These are phyloP conservation scores for Gymnarchus niloticus DNA, from an alignment of 2,113 vertebrate genomes.

Conservation along the genomic window DNA sequence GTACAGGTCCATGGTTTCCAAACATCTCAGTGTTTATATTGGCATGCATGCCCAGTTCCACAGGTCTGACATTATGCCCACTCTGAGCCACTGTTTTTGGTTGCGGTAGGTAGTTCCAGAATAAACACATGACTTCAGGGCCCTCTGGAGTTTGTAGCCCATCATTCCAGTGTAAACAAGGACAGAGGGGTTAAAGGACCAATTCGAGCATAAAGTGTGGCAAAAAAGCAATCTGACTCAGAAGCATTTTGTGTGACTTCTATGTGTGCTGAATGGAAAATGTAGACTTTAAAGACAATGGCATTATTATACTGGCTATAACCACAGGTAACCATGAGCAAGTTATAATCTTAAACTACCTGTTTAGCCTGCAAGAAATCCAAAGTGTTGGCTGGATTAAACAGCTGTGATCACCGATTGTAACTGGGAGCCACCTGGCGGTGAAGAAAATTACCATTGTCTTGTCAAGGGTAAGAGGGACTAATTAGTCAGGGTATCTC, in stretches of 20 bases:
- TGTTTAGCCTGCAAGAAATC: too few relatives aligned
- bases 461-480: not conserved
- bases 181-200: constrained; percentile 30
- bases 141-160: constrained; percentile 32
- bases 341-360: too few relatives aligned
- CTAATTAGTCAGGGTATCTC: not conserved
- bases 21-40: constrained; percentile 56
- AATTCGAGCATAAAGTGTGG: not conserved
- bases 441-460: not conserved
- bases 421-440: not conserved
- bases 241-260: not conserved
- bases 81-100: constrained; percentile 47
- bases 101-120: constrained; percentile 45
- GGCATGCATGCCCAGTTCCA: constrained; percentile 45
- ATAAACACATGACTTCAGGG: constrained; percentile 65
- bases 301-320: not conserved
- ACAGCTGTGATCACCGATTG: not conserved
- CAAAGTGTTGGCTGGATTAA: not conserved
- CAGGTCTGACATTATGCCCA: constrained; percentile 54
- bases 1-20: constrained; percentile 41
- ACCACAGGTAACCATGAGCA: too few relatives aligned
- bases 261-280: not conserved
- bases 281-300: not conserved
- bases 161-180: constrained; percentile 36
- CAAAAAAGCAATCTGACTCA: not conserved